Evolutionary conservation across 2,888 invertebrate genomes (phyloP).

Genomic region (Nyleta sp.): DNA sequence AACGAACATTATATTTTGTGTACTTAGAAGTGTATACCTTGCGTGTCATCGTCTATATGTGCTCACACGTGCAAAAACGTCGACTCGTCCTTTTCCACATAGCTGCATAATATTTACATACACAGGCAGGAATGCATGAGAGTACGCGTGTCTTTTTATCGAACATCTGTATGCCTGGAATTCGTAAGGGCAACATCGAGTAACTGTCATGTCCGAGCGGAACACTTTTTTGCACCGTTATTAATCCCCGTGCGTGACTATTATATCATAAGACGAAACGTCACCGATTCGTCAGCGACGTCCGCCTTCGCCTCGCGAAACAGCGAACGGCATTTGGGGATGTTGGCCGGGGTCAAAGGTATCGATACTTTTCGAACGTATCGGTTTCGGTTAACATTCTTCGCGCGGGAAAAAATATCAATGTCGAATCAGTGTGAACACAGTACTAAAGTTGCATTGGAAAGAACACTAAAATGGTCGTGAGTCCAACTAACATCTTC

Average conservation of each 20-base stretch:
- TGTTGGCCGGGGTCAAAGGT: too few relatives aligned
- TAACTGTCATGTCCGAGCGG: constrained; percentile 59
- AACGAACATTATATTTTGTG: constrained; percentile 28
- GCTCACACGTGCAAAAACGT: constrained; percentile 67
- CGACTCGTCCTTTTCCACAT: constrained; percentile 68
- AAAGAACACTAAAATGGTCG: too few relatives aligned
- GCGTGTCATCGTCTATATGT: constrained; percentile 68
- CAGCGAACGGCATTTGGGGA: constrained; percentile 1
- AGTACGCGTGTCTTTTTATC: constrained; percentile 71
- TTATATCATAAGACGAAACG: constrained; percentile 58
- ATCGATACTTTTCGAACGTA: too few relatives aligned
- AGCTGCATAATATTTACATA: constrained; percentile 69
- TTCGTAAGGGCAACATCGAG: constrained; percentile 68
- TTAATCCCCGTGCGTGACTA: constrained; percentile 58
- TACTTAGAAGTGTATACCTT: constrained; percentile 67
- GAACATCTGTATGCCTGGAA: constrained; percentile 72
- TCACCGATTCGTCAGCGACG: constrained; percentile 40
- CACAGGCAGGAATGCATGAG: constrained; percentile 61
- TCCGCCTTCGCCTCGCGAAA: background rate
- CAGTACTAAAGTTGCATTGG: too few relatives aligned
- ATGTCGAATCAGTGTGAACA: too few relatives aligned
- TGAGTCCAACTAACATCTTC: too few relatives aligned
- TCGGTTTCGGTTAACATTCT: too few relatives aligned
- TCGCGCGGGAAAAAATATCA: too few relatives aligned
- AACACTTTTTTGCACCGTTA: constrained; percentile 45